Evolutionary conservation across 2,888 invertebrate species (phyloP), one percentile per base, ranked within the genome.

Genomic region (Drosophila tripunctata): DNA sequence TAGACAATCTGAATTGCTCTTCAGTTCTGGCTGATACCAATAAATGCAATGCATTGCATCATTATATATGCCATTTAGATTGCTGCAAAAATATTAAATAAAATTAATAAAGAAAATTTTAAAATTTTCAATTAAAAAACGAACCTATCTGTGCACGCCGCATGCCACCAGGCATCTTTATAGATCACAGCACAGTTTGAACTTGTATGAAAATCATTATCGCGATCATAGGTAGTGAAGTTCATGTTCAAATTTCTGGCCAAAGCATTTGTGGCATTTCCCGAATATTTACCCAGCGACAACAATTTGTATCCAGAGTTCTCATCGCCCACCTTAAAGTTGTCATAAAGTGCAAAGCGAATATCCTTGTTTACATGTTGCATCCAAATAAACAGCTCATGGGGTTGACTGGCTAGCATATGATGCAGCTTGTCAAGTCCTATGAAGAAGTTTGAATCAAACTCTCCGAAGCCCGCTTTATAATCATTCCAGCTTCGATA

Each of bases 131-230:
- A n/a, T 31, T 4, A 1, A n/a, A 22, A 17, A n/a, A 21, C 50
- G 0, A 1, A 57, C 57, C 27, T 33, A 35, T 50, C 50, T 1
- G 51, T 43, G 8, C 57, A 57, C 3, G 33, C 22, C 0, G n/a
- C n/a, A n/a, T 57, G 57, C 57, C 57, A 57, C 57, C 57, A 50
- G 27, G n/a, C 57, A 27, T 41, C 43, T 0, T 40, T n/a, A 3
- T 4, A 12, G 3, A 27, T 8, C 1, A 10, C 2, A 5, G 57
- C 57, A 35, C 57, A 57, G 14, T 50, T 57, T 7, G 4, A 1
- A 12, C 2, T 24, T 0, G 1, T 3, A 4, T 41, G 19, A 1
- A 1, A 1, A 43, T 57, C 57, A 17, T 57, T 50, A 35, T 57
- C 57, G 2, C 57, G 57, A 43, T 57, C 50, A 5, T 8, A 27